Percentiles rank a stretch among this genome's conserved stretches.
Evolutionary conservation across 2,797 vertebrate genomes (phyloP).

Genomic region (Scolopax bukidnonensis): DNA sequence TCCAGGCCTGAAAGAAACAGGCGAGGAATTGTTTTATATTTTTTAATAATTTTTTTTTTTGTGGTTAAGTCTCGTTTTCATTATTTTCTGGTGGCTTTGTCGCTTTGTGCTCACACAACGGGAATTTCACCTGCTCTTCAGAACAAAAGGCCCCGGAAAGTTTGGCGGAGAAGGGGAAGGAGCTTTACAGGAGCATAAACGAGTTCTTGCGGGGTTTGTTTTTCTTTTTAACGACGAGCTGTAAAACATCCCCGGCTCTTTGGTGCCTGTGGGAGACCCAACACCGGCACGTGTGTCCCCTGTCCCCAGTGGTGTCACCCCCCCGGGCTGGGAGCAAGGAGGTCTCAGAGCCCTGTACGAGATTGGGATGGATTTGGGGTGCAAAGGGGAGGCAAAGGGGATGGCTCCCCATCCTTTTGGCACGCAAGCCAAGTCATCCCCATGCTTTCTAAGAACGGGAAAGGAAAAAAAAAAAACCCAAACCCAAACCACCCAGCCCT

Average conservation of each 20-base stretch:
- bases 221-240: neutral
- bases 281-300: rapidly evolving
- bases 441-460: constrained; percentile 67
- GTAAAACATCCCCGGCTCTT: neutral
- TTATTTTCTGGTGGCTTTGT: neutral
- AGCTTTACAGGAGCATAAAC: neutral
- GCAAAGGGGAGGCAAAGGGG: rapidly evolving
- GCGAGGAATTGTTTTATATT: neutral
- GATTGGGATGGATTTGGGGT: neutral
- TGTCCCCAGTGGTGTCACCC: neutral
- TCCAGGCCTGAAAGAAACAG: constrained; percentile 38
- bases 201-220: neutral
- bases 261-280: neutral
- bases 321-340: neutral
- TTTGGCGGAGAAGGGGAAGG: neutral
- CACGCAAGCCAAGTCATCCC: neutral
- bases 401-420: neutral
- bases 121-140: constrained; percentile 56
- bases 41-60: neutral
- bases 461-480: neutral
- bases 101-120: constrained; percentile 27
- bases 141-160: constrained; percentile 59
- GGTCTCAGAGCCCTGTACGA: neutral
- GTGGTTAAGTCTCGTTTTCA: neutral
- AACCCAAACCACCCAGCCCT: neutral